A percentile compares a stretch with the other conserved stretches of the same genome.
Conservation (phyloP, 2,113 vertebrate species). For the Coptodon bakossiorum region DNA sequence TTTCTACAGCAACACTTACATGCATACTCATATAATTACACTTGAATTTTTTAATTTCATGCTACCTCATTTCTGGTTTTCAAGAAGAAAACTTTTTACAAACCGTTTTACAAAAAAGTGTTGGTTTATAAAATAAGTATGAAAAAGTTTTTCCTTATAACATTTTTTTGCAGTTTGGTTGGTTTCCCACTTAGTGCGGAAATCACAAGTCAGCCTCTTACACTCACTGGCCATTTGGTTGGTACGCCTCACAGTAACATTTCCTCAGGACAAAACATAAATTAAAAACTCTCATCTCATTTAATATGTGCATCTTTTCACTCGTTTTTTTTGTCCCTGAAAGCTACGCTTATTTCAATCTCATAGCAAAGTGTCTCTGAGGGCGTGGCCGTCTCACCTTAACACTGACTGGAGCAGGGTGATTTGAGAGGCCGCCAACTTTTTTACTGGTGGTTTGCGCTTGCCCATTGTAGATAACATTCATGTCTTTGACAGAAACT, state of each 20-base stretch:
- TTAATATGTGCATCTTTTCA: not conserved
- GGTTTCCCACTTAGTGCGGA: not conserved
- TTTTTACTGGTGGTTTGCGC: not conserved
- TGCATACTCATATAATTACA: not conserved
- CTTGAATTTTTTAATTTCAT: not conserved
- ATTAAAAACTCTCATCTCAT: not conserved
- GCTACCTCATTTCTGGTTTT: not conserved
- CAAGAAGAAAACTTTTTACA: not conserved
- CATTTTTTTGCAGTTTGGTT: not conserved
- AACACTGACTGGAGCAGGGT: not conserved
- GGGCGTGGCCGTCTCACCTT: not conserved
- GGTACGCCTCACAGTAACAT: not conserved
- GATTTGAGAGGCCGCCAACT: not conserved
- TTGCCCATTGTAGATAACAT: not conserved
- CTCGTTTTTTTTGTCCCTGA: fast-evolving
- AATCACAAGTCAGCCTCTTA: not conserved
- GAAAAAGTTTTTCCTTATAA: not conserved
- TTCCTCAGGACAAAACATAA: not conserved
- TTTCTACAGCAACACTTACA: not conserved
- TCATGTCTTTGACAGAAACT: not conserved
- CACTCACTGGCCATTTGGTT: not conserved
- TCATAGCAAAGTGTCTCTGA: not conserved
- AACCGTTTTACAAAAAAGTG: not conserved
- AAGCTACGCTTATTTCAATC: not conserved
- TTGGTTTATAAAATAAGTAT: not conserved